Evolutionary conservation across 2,888 invertebrate species (phyloP), one percentile per base, ranked within the genome.

Genomic region (Globia sparganii): DNA sequence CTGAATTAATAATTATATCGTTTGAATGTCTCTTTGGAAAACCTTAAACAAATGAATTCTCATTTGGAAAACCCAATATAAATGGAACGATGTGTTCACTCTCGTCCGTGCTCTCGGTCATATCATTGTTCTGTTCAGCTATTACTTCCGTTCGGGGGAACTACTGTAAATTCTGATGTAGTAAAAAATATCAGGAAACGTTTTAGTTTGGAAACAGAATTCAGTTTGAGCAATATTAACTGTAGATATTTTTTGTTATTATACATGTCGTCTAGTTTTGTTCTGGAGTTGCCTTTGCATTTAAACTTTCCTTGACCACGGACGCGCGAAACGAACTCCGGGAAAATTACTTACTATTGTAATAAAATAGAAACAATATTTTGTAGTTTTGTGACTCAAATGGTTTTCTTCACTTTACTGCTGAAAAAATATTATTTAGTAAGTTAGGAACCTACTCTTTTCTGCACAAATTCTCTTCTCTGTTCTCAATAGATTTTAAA

Each of bases 201-300:
- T 11, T 28, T 46, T 68, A 6, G 8, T 37, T 67, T 28, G 11
- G 6, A 40, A 40, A 31, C 13, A 6, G 21, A 18, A 4, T 59
- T 49, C 49, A n/a, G 3, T 40, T 25, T 31, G 31, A 62, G 15
- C 43, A 28, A 59, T 64, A 0, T 28, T 9, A 75, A 56, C 37
- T 53, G 28, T 34, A 61, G 6, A 53, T 28, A 49, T 65, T 46
- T 66, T n/a, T 46, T 53, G 28, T 31, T 0, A 49, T 13, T 62
- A 28, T 72, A 2, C 46, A 62, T 62, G 13, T 28, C 31, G 9
- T 46, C 15, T 37, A 21, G 34, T 56, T 73, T 40, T 43, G 9
- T 49, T 43, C 49, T 37, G 13, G 9, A 66, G 37, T 80, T 75
- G 15, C 64, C 2, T 70, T 69, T 56, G n/a, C 31, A 64, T 56